Evolutionary conservation across 2,797 vertebrate species (phyloP).

Genomic region (Hipposideros larvatus): DNA sequence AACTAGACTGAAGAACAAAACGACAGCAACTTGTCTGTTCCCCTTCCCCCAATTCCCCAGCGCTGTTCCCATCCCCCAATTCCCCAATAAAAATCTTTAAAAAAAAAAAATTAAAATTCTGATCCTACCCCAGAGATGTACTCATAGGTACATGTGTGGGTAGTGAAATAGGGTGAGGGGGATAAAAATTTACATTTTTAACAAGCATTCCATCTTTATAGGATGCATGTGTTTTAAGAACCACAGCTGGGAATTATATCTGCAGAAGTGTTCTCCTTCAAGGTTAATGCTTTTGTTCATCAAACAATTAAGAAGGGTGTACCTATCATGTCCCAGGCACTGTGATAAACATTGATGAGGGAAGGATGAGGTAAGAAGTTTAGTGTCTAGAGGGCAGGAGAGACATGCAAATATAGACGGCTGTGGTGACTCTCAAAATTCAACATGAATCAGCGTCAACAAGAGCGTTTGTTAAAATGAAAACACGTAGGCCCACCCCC

Average conservation of each 20-base stretch:
- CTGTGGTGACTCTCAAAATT: background rate
- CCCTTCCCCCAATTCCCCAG: too few relatives aligned
- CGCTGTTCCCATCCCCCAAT: too few relatives aligned
- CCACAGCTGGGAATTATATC: background rate
- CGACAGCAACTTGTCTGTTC: too few relatives aligned
- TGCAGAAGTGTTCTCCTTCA: background rate
- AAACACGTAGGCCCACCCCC: background rate
- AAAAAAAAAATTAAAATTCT: background rate
- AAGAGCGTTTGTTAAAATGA: background rate
- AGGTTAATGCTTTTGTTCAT: background rate
- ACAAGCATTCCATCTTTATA: background rate
- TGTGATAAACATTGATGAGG: background rate
- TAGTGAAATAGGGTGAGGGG: background rate
- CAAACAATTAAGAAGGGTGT: background rate
- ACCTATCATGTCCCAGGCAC: background rate
- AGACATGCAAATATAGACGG: background rate
- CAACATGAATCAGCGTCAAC: background rate
- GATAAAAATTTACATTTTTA: background rate
- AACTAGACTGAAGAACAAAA: too few relatives aligned
- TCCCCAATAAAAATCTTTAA: too few relatives aligned
- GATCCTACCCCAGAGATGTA: background rate
- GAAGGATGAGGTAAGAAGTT: background rate
- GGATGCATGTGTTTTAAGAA: background rate
- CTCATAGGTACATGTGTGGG: fast-evolving
- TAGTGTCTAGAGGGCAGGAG: too few relatives aligned